Evolutionary conservation across 1,140 invertebrate genomes (phyloP).

Genomic region (Acyrthosiphon pisum): DNA sequence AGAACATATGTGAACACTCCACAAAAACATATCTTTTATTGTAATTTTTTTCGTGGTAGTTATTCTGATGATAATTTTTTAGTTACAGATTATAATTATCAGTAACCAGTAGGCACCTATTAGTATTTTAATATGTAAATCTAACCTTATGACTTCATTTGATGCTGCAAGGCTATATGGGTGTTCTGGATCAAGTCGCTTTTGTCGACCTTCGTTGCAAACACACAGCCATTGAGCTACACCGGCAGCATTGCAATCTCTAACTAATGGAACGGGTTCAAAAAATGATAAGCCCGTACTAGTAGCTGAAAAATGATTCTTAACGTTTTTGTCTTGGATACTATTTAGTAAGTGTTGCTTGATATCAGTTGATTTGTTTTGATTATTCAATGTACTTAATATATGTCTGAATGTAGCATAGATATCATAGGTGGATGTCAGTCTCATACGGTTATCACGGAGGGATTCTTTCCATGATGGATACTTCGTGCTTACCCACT

Average conservation of each 20-base stretch:
- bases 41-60: background rate
- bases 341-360: slow-evolving; percentile 64
- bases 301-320: slow-evolving; percentile 57
- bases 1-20: background rate
- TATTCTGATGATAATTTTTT: no score
- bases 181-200: slow-evolving; percentile 51
- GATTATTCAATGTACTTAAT: slow-evolving; percentile 61
- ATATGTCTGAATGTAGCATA: slow-evolving; percentile 73
- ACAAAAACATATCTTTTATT: background rate
- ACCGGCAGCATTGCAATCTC: slow-evolving; percentile 65
- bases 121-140: background rate
- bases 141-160: slow-evolving; percentile 62
- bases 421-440: slow-evolving; percentile 72
- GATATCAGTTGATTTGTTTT: slow-evolving; percentile 39
- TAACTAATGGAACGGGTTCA: slow-evolving; percentile 60
- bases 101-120: no score
- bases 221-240: slow-evolving; percentile 66
- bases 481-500: slow-evolving; percentile 68
- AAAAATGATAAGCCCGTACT: slow-evolving; percentile 60
- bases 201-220: slow-evolving; percentile 62
- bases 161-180: slow-evolving; percentile 29
- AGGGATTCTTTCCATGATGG: slow-evolving; percentile 66
- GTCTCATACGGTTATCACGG: slow-evolving; percentile 65
- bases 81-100: no score
- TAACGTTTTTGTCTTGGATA: slow-evolving; percentile 61